Base-by-base conservation (phyloP, 2,888 invertebrate genomes). In the Sinotaia quadrata region DNA sequence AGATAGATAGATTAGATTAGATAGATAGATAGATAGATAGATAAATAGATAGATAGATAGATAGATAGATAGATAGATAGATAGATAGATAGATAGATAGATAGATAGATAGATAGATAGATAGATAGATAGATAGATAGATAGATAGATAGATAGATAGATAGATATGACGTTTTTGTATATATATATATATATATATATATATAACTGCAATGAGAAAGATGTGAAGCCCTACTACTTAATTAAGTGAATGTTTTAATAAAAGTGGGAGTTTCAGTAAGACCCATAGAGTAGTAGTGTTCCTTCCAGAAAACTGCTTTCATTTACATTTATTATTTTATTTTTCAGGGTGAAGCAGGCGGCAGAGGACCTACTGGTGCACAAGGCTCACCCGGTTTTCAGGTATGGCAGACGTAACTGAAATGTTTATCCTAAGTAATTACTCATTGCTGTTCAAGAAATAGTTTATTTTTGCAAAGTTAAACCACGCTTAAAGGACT, bases 261-360 rank as follows among this genome's bases (percentile, higher is more conserved):
- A n/a, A n/a, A n/a, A n/a, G n/a, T n/a, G n/a, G n/a, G n/a, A n/a
- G n/a, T n/a, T n/a, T n/a, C n/a, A n/a, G n/a, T n/a, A n/a, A n/a
- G n/a, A n/a, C n/a, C n/a, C n/a, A n/a, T n/a, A n/a, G n/a, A n/a
- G n/a, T n/a, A n/a, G n/a, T n/a, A n/a, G n/a, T n/a, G n/a, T n/a
- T n/a, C n/a, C n/a, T n/a, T n/a, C n/a, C n/a, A n/a, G n/a, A n/a
- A n/a, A n/a, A n/a, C 56, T 56, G 5, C 15, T 27, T 56, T 24
- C 12, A 27, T 8, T 41, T 18, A 41, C 18, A 12, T 41, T 29
- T 31, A 18, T 58, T 36, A 4, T 2, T 37, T 47, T 34, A 8
- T 52, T 60, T 70, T 76, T 58, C 61, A 84, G 84, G 84, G 80
- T 33, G 80, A 75, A 36, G 72, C 82, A 51, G 85, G 85, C 66